Base-by-base conservation (phyloP, 2,113 vertebrate genomes). In the Riparia riparia region DNA sequence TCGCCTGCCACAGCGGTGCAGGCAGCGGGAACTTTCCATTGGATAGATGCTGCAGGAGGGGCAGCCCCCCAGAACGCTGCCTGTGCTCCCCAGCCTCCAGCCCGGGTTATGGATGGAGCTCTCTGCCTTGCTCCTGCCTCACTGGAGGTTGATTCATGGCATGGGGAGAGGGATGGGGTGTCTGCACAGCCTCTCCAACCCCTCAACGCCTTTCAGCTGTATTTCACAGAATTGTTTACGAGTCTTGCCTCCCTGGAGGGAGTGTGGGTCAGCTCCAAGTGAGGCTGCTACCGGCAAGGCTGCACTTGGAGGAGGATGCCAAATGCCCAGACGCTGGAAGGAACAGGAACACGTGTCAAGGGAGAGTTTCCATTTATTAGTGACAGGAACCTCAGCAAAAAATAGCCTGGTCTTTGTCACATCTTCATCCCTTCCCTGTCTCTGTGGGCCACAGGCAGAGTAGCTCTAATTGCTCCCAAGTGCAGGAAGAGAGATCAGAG, bases 281-380 rank as follows among this genome's bases (percentile, higher is more conserved):
- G 2, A 92, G 69, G 65, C 72, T 94, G 80, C 54, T 70, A 6
- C 61, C 0, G 0, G 61, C 1, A 4, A 63, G 34, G 71, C 81
- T 79, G 82, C 0, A 0, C 71, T 61, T 4, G 1, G 44, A 57
- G 76, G 53, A 86, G 32, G 76, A 61, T 32, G 82, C 74, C 76
- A 76, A 80, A 72, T n/a, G 20, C 58, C 76, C 71, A 90, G 57
- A 77, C 1, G 2, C 58, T 92, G 79, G 72, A 90, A 92, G 76
- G 42, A 92, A 74, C 76, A 90, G 82, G 68, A 73, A 86, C 66
- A 77, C 8, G 24, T 93, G 90, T 74, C 85, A 61, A 92, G 73
- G 82, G 84, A 93, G 68, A 82, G 54, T 45, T 31, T 95, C 49
- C 91, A 80, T 82, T 94, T 92, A 90, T 94, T 95, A 95, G 78